Conservation (phyloP, 2,888 invertebrate species). For the Pegoplata infirma region DNA sequence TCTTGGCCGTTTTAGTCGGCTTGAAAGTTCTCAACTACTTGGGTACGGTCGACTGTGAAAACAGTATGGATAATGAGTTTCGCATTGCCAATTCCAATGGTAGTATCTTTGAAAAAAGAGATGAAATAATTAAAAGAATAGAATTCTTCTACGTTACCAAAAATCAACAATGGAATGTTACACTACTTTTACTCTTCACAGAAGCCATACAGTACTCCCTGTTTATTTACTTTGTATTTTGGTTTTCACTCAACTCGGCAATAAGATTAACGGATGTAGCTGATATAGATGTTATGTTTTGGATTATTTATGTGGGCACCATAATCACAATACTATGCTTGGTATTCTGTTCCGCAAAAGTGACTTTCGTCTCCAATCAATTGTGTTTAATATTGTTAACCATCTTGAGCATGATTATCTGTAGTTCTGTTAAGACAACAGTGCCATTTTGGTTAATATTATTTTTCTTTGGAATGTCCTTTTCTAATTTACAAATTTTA, state of each 20-base stretch:
- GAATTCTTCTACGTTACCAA: conserved; percentile 75
- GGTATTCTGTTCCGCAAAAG: conserved; percentile 70
- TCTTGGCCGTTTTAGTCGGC: conserved; percentile 68
- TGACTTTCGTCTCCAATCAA: conserved; percentile 70
- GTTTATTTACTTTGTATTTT: conserved; percentile 73
- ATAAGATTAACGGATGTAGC: conserved; percentile 67
- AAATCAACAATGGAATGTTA: conserved; percentile 73
- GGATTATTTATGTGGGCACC: conserved; percentile 71
- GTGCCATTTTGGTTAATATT: conserved; percentile 72
- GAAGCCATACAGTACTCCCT: conserved; percentile 73
- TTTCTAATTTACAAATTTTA: conserved; percentile 71
- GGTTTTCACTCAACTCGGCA: conserved; percentile 73
- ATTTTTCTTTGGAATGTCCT: conserved; percentile 71
- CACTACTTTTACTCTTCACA: conserved; percentile 70
- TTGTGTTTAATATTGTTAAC: conserved; percentile 67
- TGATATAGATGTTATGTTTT: conserved; percentile 71
- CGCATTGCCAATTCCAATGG: conserved; percentile 74
- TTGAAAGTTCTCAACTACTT: conserved; percentile 69
- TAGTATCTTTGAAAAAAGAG: conserved; percentile 72
- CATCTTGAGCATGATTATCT: conserved; percentile 71
- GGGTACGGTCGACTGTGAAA: conserved; percentile 72
- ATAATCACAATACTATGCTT: conserved; percentile 64
- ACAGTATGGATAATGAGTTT: conserved; percentile 73
- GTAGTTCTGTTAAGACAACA: conserved; percentile 65
- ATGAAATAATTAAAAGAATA: conserved; percentile 71